Base-by-base conservation (phyloP, 2,888 invertebrate genomes). In the Hydroisotoma schaefferi region DNA sequence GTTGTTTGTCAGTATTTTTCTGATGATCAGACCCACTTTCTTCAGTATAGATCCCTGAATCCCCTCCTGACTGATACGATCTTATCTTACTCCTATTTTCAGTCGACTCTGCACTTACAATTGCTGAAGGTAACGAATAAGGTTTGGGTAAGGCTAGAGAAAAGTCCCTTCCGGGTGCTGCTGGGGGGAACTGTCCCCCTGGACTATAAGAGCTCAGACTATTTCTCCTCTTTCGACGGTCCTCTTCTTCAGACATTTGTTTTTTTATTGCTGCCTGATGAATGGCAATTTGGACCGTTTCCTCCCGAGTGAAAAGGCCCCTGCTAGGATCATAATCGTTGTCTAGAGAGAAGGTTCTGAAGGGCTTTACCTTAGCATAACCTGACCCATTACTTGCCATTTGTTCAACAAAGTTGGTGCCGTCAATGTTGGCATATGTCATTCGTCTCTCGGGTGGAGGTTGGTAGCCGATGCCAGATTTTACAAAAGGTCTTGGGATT, bases 221-320 rank as follows among this genome's bases (percentile, higher is more conserved):
- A 46, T 63, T 67, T 49, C 66, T 57, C 25, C 67, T 49, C 44
- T 64, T 66, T 49, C 74, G 63, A 46, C 74, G 68, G 23, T 74
- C 74, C 55, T 76, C 77, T 63, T 76, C 76, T 44, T 73, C 69
- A n/a, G 75, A 75, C 65, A 77, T 72, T 70, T 77, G 77, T 63
- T 78, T 78, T 55, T 76, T 77, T 57, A 78, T 77, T 12, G 77
- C 77, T 15, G 77, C 77, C 64, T 77, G 76, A 62, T 77, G 77
- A 15, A 77, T 74, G 10, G 77, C 77, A 44, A 76, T 76, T 61
- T 77, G 77, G 3, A 76, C 76, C 1, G 75, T 73, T 69, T 77
- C 76, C 43, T 75, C 74, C n/a, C 75, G 75, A 18, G 77, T 77
- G 67, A 77, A 77, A 3, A 77, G 69, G 23, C 73, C 66, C 23